Conservation (phyloP, 2,113 vertebrate genomes). For the Diphyllodes magnificus region DNA sequence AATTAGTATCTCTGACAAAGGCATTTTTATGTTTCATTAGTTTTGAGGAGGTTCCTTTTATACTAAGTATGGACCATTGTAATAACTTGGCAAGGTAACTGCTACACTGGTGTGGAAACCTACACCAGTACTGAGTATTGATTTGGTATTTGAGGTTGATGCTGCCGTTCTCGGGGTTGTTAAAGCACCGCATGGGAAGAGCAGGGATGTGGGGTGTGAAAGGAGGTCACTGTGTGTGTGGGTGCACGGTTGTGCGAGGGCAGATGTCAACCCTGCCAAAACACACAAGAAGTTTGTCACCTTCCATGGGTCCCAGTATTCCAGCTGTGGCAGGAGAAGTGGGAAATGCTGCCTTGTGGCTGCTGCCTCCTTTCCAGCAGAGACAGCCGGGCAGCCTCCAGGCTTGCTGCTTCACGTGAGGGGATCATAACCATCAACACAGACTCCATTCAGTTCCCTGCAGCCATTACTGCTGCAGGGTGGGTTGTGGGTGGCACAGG, state of each 20-base stretch:
- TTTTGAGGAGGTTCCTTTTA: neutral
- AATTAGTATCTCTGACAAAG: neutral
- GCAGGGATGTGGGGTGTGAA: neutral
- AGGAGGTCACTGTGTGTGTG: accelerated
- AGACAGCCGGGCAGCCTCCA: neutral
- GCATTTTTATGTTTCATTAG: neutral
- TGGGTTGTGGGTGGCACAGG: neutral
- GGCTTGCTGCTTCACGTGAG: accelerated
- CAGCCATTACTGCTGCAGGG: accelerated
- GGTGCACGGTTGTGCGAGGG: neutral
- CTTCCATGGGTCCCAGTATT: neutral
- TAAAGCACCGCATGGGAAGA: neutral
- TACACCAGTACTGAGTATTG: accelerated
- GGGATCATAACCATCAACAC: neutral
- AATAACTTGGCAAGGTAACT: neutral
- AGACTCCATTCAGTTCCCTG: neutral
- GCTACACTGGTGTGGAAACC: neutral
- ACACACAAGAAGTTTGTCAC: neutral
- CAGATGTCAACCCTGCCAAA: neutral
- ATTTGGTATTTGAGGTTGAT: neutral
- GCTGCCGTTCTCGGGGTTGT: accelerated
- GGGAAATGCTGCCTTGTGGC: neutral
- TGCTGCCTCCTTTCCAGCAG: neutral
- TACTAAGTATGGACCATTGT: neutral
- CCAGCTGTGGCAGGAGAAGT: neutral